Percentiles rank a stretch among this genome's conserved stretches.
Evolutionary conservation across 2,888 invertebrate genomes (phyloP).

Genomic region (Micoletzkya japonica): DNA sequence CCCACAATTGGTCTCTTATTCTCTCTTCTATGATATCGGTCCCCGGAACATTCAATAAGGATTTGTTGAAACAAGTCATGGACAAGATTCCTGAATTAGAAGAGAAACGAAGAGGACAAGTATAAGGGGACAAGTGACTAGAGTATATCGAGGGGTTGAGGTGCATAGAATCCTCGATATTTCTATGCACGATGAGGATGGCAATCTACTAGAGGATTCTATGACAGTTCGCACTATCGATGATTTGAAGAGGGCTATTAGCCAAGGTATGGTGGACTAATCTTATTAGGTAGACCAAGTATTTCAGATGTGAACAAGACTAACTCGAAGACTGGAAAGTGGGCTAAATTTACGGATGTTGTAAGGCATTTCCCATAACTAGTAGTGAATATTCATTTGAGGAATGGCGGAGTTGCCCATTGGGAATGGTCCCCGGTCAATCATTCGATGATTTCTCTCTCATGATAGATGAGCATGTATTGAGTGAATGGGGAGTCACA

Average conservation of each 20-base stretch:
- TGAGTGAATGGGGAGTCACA: constrained; percentile 9
- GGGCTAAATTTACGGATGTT: constrained; percentile 22
- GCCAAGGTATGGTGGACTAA: constrained; percentile 1
- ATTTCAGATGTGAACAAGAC: constrained; percentile 13
- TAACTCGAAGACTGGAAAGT: constrained; percentile 4
- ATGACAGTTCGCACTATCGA: constrained; percentile 30
- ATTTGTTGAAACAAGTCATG: constrained; percentile 10
- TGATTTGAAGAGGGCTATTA: constrained; percentile 28
- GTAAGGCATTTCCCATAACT: neutral
- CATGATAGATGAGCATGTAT: constrained; percentile 15
- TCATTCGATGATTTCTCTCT: constrained; percentile 9
- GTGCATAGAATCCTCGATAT: constrained; percentile 21
- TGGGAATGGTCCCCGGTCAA: constrained; percentile 23
- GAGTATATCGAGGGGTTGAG: neutral
- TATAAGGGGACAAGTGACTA: neutral
- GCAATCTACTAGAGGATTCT: constrained; percentile 18
- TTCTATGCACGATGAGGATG: constrained; percentile 16
- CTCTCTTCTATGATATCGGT: constrained; percentile 14
- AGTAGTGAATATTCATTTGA: neutral
- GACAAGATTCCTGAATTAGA: constrained; percentile 6
- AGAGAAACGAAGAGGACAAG: constrained; percentile 15
- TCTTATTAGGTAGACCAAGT: neutral
- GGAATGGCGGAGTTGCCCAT: constrained; percentile 15
- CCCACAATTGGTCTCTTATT: constrained; percentile 5
- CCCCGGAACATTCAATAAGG: constrained; percentile 1